Evolutionary conservation across 2,113 vertebrate species (phyloP), one percentile per base, ranked within the genome.

Genomic region (Phodopus roborovskii): DNA sequence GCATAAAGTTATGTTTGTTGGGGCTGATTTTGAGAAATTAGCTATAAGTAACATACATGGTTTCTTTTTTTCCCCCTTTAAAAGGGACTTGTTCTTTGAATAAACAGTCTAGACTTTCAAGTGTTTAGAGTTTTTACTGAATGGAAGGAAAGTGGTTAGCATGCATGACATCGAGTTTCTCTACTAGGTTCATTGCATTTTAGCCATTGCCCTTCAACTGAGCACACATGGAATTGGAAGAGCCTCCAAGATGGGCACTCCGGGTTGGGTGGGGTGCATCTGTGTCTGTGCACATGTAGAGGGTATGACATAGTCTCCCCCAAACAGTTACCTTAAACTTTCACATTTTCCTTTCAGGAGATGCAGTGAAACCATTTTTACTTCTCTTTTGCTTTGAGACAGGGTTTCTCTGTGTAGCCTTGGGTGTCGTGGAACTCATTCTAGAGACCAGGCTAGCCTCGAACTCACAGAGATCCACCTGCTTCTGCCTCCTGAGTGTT

Each of bases 331-430:
- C 36, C 45, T 81, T 79, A 45, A 13, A 86, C 2, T 19, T 58
- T 71, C 22, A 68, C 11, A 30, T 15, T 66, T 94, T 94, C 92
- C 36, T 90, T 94, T 81, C 19, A 64, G 92, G 81, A 88, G 86
- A 88, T 60, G 85, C 5, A 74, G 6, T 81, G 64, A n/a, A 92
- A 30, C 2, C 19, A 39, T 39, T 83, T 96, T 95, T 39, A 33
- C 77, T 93, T 58, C 36, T 66, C 13, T 56, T 56, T 66, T 66
- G 24, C 19, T 36, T 68, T 13, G 7, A 5, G 5, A 33, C 70
- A 56, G 10, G 50, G 53, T 56, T 56, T 56, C 13, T 56, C 53
- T 56, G 53, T 15, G 12, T 56, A 56, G 53, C 53, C 12, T 12
- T 56, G 53, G 53, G 11, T 56, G 53, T 13, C 53, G 11, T 56